A percentile compares a stretch with the other conserved stretches of the same genome.
These are phyloP conservation scores for Dendrolimus pini DNA, from an alignment of 2,888 invertebrate species.

Conservation along the genomic window DNA sequence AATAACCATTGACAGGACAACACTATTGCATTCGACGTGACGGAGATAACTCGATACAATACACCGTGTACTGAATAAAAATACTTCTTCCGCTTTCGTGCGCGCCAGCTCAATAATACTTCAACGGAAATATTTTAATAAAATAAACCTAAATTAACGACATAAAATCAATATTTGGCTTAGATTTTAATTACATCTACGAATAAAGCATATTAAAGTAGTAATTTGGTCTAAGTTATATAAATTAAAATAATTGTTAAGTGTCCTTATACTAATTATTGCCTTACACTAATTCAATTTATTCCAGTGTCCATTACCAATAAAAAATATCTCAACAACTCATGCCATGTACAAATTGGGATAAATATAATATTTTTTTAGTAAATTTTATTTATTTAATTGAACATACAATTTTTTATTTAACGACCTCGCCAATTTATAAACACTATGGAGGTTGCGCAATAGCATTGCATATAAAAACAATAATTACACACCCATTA, in stretches of 20 bases:
- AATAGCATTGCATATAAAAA: no score
- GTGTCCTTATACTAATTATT: slow-evolving; percentile 71
- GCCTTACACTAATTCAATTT: slow-evolving; percentile 58
- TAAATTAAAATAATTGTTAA: slow-evolving; percentile 66
- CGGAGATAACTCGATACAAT: slow-evolving; percentile 9
- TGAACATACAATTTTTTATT: no score
- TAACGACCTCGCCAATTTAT: no score
- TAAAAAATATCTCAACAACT: slow-evolving; percentile 23
- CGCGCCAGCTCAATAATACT: slow-evolving; percentile 63
- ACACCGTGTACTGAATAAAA: slow-evolving; percentile 52
- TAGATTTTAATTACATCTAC: slow-evolving; percentile 73
- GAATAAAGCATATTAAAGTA: slow-evolving; percentile 69
- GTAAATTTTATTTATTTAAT: neutral
- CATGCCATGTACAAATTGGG: slow-evolving; percentile 26
- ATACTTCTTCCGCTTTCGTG: slow-evolving; percentile 48
- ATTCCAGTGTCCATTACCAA: slow-evolving; percentile 51
- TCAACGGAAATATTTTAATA: slow-evolving; percentile 52
- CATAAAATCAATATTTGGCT: slow-evolving; percentile 76
- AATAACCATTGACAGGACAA: slow-evolving; percentile 10
- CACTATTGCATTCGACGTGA: slow-evolving; percentile 24
- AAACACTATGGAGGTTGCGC: no score
- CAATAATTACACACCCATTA: no score
- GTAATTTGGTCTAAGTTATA: slow-evolving; percentile 77
- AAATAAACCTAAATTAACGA: slow-evolving; percentile 58
- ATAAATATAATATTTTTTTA: neutral